Evolutionary conservation across 1,140 invertebrate species (phyloP).

Genomic region (Oppia nitens): DNA sequence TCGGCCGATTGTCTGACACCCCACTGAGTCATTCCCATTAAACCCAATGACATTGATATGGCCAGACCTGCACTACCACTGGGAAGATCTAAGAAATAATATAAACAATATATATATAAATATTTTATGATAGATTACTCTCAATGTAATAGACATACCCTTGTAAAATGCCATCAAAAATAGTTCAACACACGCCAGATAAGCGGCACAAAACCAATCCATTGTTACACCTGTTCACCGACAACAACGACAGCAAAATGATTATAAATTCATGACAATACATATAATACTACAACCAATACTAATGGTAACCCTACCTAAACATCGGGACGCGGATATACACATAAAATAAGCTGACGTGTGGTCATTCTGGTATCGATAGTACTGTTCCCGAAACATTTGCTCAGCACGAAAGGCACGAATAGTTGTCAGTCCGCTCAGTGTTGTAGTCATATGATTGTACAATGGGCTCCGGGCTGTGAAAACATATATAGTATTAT

Average conservation of each 20-base stretch:
- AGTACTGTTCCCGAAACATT: constrained; percentile 46
- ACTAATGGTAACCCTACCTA: constrained; percentile 63
- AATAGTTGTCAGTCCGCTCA: constrained; percentile 35
- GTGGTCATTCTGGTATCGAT: constrained; percentile 41
- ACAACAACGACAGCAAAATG: too few species aligned
- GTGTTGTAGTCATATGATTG: constrained; percentile 33
- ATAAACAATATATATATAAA: too few species aligned
- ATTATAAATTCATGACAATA: too few species aligned
- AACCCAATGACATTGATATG: too few species aligned
- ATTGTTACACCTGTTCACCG: constrained; percentile 65
- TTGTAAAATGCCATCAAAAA: constrained; percentile 9
- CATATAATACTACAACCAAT: too few species aligned
- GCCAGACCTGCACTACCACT: too few species aligned
- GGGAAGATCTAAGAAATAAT: too few species aligned
- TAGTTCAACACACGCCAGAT: constrained; percentile 38
- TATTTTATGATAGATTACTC: too few species aligned
- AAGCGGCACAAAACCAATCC: constrained; percentile 50
- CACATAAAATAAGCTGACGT: constrained; percentile 53
- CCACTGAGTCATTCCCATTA: too few species aligned
- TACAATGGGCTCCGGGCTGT: constrained; percentile 35
- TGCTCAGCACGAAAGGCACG: constrained; percentile 30
- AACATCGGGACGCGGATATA: constrained; percentile 56
- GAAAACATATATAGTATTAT: not conserved
- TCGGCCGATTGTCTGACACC: constrained; percentile 62
- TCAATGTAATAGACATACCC: too few species aligned